phyloP scores from a whole-genome alignment of 2,113 vertebrate species.

The Uria lomvia region DNA sequence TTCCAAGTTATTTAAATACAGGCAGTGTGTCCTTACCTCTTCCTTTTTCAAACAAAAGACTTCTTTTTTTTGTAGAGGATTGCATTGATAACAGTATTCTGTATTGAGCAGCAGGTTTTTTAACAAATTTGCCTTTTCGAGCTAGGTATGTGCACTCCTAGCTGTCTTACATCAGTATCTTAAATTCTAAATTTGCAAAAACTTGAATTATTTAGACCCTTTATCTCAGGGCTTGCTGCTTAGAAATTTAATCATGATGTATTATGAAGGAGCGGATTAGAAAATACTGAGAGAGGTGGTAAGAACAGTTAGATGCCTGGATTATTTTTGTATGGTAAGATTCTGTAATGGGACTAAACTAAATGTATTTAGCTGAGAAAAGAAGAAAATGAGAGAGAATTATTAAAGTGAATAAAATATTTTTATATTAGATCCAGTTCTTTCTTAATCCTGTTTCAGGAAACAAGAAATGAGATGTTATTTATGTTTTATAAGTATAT shows the following conservation, averaged over 20 bases:
- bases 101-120: neutral
- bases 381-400: neutral
- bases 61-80: neutral
- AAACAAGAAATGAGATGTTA: neutral
- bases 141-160: neutral
- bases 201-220: neutral
- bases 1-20: neutral
- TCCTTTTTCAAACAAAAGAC: neutral
- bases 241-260: neutral
- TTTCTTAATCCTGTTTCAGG: neutral
- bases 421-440: neutral
- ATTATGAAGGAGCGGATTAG: neutral
- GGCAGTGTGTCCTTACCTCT: neutral
- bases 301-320: neutral
- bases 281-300: neutral
- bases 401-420: neutral
- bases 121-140: neutral
- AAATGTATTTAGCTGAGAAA: neutral
- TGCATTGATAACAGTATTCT: neutral
- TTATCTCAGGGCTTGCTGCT: neutral
- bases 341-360: neutral
- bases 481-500: rapidly evolving
- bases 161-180: neutral
- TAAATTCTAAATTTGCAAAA: no score
- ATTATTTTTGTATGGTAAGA: neutral